These are phyloP conservation scores for Hydrolagus affinis DNA, from an alignment of 2,113 vertebrate genomes.

Conservation along the genomic window DNA sequence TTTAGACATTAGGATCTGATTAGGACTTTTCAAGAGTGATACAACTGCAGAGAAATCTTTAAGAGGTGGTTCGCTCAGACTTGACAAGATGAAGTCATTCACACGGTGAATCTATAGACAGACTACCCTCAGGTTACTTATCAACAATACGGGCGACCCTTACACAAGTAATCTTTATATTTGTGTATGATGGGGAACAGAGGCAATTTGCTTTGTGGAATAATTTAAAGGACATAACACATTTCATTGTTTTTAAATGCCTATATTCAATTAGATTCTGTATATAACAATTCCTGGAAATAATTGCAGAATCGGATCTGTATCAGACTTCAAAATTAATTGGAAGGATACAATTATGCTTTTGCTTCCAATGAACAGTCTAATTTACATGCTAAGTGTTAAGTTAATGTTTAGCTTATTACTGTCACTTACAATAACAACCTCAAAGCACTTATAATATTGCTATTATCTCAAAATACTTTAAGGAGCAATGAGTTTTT, in stretches of 20 bases:
- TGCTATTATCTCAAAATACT: neutral
- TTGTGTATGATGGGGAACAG: neutral
- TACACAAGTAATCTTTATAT: too few species aligned
- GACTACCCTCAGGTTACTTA: too few species aligned
- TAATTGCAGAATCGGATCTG: neutral
- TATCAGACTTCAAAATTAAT: neutral
- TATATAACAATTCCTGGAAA: neutral
- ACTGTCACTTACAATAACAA: neutral
- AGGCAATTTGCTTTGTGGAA: neutral
- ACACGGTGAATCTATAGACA: neutral
- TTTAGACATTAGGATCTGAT: neutral
- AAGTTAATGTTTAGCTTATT: neutral
- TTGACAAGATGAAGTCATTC: neutral
- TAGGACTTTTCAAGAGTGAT: slow-evolving; percentile 10
- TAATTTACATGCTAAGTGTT: neutral
- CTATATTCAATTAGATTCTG: neutral
- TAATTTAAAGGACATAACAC: neutral
- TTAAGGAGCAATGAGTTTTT: neutral
- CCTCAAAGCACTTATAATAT: neutral
- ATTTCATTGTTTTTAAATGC: neutral
- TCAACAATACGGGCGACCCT: too few species aligned
- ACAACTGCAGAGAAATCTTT: neutral
- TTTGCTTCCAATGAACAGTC: neutral
- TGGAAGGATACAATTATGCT: neutral
- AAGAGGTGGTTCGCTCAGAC: neutral